Evolutionary conservation across 2,113 vertebrate genomes (phyloP).

Genomic region (Nothocercus julius): DNA sequence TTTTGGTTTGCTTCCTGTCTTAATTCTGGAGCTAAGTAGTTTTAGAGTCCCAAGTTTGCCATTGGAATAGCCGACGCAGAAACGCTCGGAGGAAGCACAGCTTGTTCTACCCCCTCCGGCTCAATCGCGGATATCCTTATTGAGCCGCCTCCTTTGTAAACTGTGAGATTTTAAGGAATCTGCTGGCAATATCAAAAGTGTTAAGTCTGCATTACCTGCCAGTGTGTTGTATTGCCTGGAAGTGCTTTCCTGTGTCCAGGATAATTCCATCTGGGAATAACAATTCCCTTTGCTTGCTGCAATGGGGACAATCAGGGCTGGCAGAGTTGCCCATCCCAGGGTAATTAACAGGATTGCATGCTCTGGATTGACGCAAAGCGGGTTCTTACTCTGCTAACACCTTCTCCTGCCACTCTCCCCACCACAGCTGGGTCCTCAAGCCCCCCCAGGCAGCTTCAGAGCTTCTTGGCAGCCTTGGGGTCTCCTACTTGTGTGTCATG

Average conservation of each 20-base stretch:
- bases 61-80: neutral
- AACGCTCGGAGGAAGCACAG: neutral
- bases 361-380: neutral
- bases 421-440: neutral
- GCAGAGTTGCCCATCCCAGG: neutral
- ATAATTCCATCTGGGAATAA: neutral
- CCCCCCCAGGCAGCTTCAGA: neutral
- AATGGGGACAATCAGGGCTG: neutral
- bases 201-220: neutral
- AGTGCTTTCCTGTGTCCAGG: neutral
- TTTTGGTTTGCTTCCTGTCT: neutral
- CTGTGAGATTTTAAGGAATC: conserved; percentile 34
- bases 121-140: neutral
- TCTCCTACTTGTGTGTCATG: neutral
- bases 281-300: neutral
- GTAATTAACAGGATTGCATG: neutral
- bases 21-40: neutral
- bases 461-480: neutral
- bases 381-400: neutral
- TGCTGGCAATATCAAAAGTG: neutral
- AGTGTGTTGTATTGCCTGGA: neutral
- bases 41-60: neutral
- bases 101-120: neutral
- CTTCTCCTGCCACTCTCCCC: neutral
- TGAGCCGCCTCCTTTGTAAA: neutral